phyloP scores from a whole-genome alignment of 1,140 invertebrate species.

The Phymastichus coffea region DNA sequence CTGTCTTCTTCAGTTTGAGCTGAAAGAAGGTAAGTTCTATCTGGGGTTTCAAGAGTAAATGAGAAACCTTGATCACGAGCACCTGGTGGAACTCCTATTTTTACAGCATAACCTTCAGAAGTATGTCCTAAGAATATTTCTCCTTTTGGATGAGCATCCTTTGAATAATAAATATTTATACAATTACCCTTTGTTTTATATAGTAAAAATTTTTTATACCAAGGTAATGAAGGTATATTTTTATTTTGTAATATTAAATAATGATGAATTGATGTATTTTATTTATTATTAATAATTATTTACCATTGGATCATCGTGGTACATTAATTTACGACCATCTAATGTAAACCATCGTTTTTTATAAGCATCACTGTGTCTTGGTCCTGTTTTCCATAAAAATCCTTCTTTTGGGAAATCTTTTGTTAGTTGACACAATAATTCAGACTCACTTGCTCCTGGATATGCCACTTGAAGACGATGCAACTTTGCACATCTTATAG shows the following conservation, averaged over 20 bases:
- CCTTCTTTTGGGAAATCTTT: slow-evolving; percentile 83
- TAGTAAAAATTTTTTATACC: not conserved
- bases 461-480: slow-evolving; percentile 81
- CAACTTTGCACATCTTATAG: slow-evolving; percentile 82
- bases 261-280: not conserved
- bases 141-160: slow-evolving; percentile 85
- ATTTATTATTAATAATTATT: slow-evolving; percentile 29
- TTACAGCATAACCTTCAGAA: slow-evolving; percentile 72
- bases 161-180: slow-evolving; percentile 9
- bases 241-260: not conserved
- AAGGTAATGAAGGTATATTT: not conserved
- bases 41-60: slow-evolving; percentile 86
- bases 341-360: slow-evolving; percentile 85
- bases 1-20: slow-evolving; percentile 75
- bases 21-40: slow-evolving; percentile 79
- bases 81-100: slow-evolving; percentile 64
- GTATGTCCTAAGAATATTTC: slow-evolving; percentile 84
- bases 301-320: slow-evolving; percentile 81
- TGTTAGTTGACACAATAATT: slow-evolving; percentile 72
- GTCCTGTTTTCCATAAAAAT: slow-evolving; percentile 88
- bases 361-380: slow-evolving; percentile 74
- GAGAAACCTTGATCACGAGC: slow-evolving; percentile 74
- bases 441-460: slow-evolving; percentile 74
- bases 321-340: slow-evolving; percentile 89
- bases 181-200: not conserved